A percentile compares a stretch with the other conserved stretches of the same genome.
These are phyloP conservation scores for Eurosta solidaginis DNA, from an alignment of 1,140 invertebrate species.

Conservation along the genomic window DNA sequence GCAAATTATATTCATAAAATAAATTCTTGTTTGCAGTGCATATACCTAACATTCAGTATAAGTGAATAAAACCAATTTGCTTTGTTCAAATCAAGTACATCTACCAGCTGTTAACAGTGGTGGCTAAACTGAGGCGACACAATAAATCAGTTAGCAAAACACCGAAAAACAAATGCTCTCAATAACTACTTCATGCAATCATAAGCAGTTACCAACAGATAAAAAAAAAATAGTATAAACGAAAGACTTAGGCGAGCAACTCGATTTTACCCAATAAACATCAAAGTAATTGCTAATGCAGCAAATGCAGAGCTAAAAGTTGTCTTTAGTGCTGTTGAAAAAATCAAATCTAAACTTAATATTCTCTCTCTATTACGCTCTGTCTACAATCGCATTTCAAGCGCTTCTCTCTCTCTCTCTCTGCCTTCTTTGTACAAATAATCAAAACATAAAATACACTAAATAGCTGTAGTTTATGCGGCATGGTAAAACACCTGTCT, in stretches of 20 bases:
- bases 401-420: too few species aligned
- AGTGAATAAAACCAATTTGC: too few species aligned
- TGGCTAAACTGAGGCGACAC: too few species aligned
- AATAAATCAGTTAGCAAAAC: not conserved
- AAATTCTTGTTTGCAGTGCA: too few species aligned
- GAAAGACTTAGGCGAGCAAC: constrained; percentile 51
- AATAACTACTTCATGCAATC: too few species aligned
- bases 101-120: not conserved
- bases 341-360: not conserved
- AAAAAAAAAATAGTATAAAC: constrained; percentile 33
- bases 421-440: not conserved
- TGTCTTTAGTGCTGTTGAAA: not conserved
- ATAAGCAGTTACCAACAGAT: too few species aligned
- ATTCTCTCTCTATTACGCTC: not conserved
- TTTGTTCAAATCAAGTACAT: not conserved
- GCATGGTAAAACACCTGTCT: constrained; percentile 10
- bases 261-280: not conserved
- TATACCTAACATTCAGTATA: too few species aligned
- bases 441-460: not conserved
- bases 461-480: too few species aligned
- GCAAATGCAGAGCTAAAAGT: not conserved
- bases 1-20: too few species aligned
- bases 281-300: not conserved
- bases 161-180: not conserved
- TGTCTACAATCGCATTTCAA: not conserved